Base-by-base conservation (phyloP, 2,797 vertebrate species). In the Hoplostethus atlanticus region DNA sequence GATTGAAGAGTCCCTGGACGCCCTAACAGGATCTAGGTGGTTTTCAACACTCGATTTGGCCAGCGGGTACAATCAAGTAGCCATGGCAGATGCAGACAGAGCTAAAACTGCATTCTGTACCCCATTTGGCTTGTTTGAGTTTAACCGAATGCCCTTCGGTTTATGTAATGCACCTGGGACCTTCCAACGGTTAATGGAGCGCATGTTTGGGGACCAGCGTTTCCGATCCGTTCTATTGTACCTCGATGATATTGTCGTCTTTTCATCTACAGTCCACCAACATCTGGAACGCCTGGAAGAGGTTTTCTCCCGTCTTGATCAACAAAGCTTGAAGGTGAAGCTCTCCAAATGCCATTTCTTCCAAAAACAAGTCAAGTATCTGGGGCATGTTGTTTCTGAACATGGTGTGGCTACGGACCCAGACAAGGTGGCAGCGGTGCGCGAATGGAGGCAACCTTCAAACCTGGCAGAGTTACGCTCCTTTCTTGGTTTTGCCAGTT, bases 21-120 rank as follows among this genome's bases (percentile, higher is more conserved):
- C 15, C 2, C 13, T 56, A 4, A n/a, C 28, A 11, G 64, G 36
- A 11, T 34, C 34, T 13, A 8, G 12, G 30, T 65, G 51, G 51
- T 65, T 52, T 8, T 57, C 64, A 6, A 67, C 64, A 8, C 2
- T 67, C 2, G 64, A 67, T 31, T 42, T 67, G 5, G 64, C 40
- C 13, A 67, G 63, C 17, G 63, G 63, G 3, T 68, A 58, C 10
- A 68, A 68, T 12, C 65, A 68, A 13, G 65, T 68, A 0, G 38
- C 42, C 3, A 21, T 68, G 9, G 16, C 60, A 1, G 65, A 68
- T 6, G 2, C 13, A 2, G 54, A 68, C 12, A 25, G 4, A 2
- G 3, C 34, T 3, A 64, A 64, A 21, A 64, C 46, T 12, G 53
- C 64, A 8, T 68, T 68, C 15, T 54, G 63, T 28, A 72, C 47